Percentiles rank a stretch among this genome's conserved stretches.
Evolutionary conservation across 2,113 vertebrate genomes (phyloP).

Genomic region (Nothobranchius furzeri): DNA sequence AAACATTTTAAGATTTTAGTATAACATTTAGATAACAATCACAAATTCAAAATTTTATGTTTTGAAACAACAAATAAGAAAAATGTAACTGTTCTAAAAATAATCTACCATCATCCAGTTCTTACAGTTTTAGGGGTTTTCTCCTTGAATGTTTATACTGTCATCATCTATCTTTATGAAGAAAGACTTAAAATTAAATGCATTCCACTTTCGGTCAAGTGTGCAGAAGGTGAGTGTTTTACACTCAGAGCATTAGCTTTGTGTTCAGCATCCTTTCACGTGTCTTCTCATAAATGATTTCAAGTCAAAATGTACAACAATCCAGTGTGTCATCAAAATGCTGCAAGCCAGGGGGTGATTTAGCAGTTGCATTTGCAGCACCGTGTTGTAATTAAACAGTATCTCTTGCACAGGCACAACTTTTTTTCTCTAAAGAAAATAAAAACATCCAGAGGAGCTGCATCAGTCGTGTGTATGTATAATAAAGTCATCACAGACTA

Average conservation of each 20-base stretch:
- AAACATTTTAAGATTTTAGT: too few species aligned
- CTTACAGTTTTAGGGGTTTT: too few species aligned
- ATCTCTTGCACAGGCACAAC: conserved; percentile 55
- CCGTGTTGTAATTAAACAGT: conserved; percentile 33
- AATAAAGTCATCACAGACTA: conserved; percentile 60
- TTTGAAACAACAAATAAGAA: too few species aligned
- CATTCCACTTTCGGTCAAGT: neutral
- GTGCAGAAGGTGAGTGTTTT: conserved; percentile 4
- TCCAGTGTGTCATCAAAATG: conserved; percentile 32
- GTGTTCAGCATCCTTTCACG: conserved; percentile 4
- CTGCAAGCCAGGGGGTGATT: conserved; percentile 28
- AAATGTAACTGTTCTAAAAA: too few species aligned
- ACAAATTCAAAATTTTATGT: too few species aligned
- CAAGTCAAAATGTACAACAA: conserved; percentile 6
- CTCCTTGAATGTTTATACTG: too few species aligned
- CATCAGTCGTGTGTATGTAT: conserved; percentile 37
- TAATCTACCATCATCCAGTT: too few species aligned
- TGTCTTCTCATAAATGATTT: conserved; percentile 14
- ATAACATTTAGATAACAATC: too few species aligned
- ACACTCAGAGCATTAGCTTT: conserved; percentile 22
- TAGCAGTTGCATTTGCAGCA: conserved; percentile 28
- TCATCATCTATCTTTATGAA: too few species aligned
- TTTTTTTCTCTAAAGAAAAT: conserved; percentile 24
- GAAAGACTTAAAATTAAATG: neutral
- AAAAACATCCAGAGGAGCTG: conserved; percentile 48